These are phyloP conservation scores for Zingel zingel DNA, from an alignment of 2,113 vertebrate genomes.

Conservation along the genomic window DNA sequence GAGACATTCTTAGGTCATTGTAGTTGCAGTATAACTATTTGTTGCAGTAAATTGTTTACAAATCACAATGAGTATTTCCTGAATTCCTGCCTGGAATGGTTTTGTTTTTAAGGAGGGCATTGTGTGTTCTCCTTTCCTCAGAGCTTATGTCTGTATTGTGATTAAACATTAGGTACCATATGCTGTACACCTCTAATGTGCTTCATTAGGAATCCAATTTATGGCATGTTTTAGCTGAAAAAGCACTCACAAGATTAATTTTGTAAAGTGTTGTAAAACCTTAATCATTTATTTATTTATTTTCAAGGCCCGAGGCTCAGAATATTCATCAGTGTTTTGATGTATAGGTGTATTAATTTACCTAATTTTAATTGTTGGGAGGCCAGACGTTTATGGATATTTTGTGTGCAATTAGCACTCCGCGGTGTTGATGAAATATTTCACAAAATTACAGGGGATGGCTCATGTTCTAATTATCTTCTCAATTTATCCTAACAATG, in stretches of 20 bases:
- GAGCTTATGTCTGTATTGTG: conserved; percentile 1
- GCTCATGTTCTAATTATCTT: conserved; percentile 75
- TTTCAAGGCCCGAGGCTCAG: conserved; percentile 52
- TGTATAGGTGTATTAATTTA: conserved; percentile 75
- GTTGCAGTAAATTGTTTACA: not conserved
- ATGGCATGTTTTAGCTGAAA: conserved; percentile 62
- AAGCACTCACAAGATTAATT: conserved; percentile 61
- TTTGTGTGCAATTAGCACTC: conserved; percentile 70
- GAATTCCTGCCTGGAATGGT: not conserved
- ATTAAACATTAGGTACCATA: conserved; percentile 50
- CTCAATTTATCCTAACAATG: conserved; percentile 60
- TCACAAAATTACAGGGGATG: conserved; percentile 58
- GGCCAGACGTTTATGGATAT: conserved; percentile 74
- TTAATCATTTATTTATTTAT: conserved; percentile 81
- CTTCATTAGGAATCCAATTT: conserved; percentile 57
- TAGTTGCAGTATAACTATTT: not conserved
- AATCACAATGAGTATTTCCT: not conserved
- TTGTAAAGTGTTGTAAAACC: conserved; percentile 51
- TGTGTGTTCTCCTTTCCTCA: not conserved
- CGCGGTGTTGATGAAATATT: conserved; percentile 67
- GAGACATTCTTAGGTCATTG: not conserved
- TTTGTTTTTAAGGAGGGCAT: not conserved
- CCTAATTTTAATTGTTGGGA: conserved; percentile 63
- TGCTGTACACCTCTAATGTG: conserved; percentile 40
- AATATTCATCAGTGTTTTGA: conserved; percentile 73